Conservation (phyloP, 2,888 invertebrate genomes). For the Orthonychiurus folsomi region DNA sequence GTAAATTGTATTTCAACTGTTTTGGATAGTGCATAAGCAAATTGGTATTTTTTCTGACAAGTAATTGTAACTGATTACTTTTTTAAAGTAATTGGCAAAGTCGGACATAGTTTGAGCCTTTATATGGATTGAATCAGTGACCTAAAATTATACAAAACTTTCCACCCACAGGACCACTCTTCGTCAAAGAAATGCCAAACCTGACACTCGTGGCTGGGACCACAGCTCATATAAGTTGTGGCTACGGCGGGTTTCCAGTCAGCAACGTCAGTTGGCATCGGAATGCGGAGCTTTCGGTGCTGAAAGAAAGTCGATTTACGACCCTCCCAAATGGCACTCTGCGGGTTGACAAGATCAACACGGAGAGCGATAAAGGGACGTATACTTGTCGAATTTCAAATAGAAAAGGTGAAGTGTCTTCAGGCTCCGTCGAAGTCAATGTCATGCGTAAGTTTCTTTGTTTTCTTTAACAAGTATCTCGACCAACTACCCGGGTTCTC, state of each 20-base stretch:
- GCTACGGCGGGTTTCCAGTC: conserved; percentile 38
- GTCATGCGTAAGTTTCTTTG: conserved; percentile 40
- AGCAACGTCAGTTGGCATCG: conserved; percentile 37
- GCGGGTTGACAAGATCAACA: conserved; percentile 29
- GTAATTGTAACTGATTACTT: too few relatives aligned
- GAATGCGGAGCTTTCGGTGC: conserved; percentile 20
- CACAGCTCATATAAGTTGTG: conserved; percentile 34
- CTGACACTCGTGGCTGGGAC: conserved; percentile 36
- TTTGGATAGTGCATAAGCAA: too few relatives aligned
- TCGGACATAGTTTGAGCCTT: too few relatives aligned
- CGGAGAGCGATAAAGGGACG: conserved; percentile 42
- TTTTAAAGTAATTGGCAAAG: too few relatives aligned
- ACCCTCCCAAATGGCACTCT: conserved; percentile 38
- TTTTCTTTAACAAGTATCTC: too few relatives aligned
- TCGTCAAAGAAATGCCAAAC: conserved; percentile 35
- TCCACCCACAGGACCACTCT: conserved; percentile 36
- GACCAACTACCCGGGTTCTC: not conserved
- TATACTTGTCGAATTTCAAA: conserved; percentile 43
- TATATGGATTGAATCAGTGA: too few relatives aligned
- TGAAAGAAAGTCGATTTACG: conserved; percentile 21
- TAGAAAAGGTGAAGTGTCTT: conserved; percentile 37
- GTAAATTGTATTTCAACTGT: too few relatives aligned
- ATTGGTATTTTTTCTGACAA: too few relatives aligned
- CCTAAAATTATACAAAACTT: too few relatives aligned
- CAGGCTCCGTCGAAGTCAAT: conserved; percentile 35